Conservation (phyloP, 2,113 vertebrate genomes). For the Crotalus horridus region DNA sequence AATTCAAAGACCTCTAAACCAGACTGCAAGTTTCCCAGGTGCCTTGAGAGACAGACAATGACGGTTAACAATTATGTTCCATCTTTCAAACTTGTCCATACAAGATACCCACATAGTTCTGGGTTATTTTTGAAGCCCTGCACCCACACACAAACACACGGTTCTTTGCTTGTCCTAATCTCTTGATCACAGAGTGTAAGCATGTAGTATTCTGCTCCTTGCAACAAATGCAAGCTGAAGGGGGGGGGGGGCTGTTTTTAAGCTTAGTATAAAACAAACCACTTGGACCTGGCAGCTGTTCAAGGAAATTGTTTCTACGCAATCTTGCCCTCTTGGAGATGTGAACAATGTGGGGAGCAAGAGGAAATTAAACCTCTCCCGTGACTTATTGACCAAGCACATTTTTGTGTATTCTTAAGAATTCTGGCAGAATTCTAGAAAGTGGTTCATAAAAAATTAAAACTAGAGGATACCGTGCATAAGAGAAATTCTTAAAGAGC, state of each 20-base stretch:
- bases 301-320: not conserved
- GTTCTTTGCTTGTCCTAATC: not conserved
- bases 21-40: not conserved
- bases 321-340: not conserved
- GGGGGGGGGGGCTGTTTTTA: not conserved
- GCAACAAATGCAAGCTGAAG: not conserved
- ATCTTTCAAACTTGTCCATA: constrained; percentile 5
- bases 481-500: not conserved
- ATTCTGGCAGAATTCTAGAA: not conserved
- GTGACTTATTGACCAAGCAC: not conserved
- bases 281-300: not conserved
- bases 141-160: not conserved
- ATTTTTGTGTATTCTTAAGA: not conserved
- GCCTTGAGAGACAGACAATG: not conserved
- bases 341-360: not conserved
- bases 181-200: not conserved
- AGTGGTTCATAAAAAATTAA: fast-evolving
- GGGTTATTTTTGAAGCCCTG: not conserved
- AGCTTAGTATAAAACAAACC: not conserved
- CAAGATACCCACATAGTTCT: not conserved
- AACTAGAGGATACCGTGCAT: not conserved
- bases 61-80: not conserved
- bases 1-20: not conserved
- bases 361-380: not conserved
- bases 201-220: not conserved